Base-by-base conservation (phyloP, 2,113 vertebrate species). In the Paramisgurnus dabryanus region DNA sequence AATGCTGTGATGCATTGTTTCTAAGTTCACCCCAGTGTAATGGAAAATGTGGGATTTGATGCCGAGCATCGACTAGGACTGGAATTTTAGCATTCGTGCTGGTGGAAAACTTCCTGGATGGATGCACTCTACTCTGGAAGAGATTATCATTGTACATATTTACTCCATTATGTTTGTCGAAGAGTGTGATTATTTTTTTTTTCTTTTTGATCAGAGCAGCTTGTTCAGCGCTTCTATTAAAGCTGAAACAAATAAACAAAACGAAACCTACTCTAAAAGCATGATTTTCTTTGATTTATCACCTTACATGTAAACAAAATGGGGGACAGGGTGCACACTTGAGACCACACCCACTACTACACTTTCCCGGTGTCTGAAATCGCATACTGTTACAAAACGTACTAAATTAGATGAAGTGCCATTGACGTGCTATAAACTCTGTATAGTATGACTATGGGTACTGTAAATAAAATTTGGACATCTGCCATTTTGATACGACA, bases 241-340 rank as follows among this genome's bases (percentile, higher is more conserved):
- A 63, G 73, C 73, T 75, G 58, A 75, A 58, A 75, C 73, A 75
- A 75, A 75, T 75, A 75, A 75, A 75, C 43, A 34, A 75, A 75
- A 43, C 58, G 49, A 75, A 75, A 64, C 73, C 12, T 12, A 49
- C 43, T 49, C 8, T 75, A 75, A 75, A 75, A 49, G 41, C 73
- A 75, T 75, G 73, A 63, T 75, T 75, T 22, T 74, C 71, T 75
- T 41, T 63, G 72, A 45, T 60, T 74, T 61, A 9, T 60, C 39
- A 12, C 17, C 39, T 5, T 41, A 60, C 6, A 73, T 5, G 15
- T 1, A 5, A n/a, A 4, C 5, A 3, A 4, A 4, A 45, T 73
- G 53, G 53, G 69, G 17, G 55, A n/a, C n/a, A 57, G n/a, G 40
- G 40, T 17, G 0, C 17, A 57, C 49, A 41, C 7, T 1, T 39